Percentiles rank a stretch among this genome's conserved stretches.
These are phyloP conservation scores for Tenthredo scrophulariae DNA, from an alignment of 2,888 invertebrate species.

Conservation along the genomic window DNA sequence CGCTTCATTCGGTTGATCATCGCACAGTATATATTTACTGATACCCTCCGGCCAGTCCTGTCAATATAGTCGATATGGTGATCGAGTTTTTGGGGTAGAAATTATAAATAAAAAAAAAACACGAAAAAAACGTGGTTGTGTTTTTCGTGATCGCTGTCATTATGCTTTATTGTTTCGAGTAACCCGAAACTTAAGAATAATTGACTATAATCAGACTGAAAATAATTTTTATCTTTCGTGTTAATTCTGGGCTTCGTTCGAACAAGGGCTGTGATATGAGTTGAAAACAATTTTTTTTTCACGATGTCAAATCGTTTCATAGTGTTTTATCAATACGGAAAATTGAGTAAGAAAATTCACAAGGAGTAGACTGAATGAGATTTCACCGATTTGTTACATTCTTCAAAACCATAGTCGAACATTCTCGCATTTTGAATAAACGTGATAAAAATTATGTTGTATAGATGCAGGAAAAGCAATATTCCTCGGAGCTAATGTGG, in stretches of 20 bases:
- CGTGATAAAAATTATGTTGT: background rate
- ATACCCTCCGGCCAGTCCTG: background rate
- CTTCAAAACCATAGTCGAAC: background rate
- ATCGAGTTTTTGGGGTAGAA: background rate
- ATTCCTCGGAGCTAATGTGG: background rate
- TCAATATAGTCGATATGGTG: background rate
- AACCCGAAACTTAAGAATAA: background rate
- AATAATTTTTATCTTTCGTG: background rate
- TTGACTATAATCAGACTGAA: background rate
- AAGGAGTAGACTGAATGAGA: background rate
- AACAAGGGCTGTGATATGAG: background rate
- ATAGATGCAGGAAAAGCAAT: background rate
- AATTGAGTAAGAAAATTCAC: background rate
- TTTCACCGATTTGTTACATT: background rate
- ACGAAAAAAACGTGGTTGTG: background rate
- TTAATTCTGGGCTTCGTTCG: background rate
- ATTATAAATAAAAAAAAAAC: background rate
- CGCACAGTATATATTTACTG: background rate
- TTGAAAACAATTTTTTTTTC: background rate
- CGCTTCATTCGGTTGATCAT: conserved; percentile 29
- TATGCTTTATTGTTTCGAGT: background rate
- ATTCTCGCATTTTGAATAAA: background rate
- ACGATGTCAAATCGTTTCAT: background rate
- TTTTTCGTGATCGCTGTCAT: background rate
- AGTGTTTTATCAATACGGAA: background rate